Evolutionary conservation across 2,797 vertebrate genomes (phyloP), one percentile per base, ranked within the genome.

Genomic region (Gymnothorax reevesii): DNA sequence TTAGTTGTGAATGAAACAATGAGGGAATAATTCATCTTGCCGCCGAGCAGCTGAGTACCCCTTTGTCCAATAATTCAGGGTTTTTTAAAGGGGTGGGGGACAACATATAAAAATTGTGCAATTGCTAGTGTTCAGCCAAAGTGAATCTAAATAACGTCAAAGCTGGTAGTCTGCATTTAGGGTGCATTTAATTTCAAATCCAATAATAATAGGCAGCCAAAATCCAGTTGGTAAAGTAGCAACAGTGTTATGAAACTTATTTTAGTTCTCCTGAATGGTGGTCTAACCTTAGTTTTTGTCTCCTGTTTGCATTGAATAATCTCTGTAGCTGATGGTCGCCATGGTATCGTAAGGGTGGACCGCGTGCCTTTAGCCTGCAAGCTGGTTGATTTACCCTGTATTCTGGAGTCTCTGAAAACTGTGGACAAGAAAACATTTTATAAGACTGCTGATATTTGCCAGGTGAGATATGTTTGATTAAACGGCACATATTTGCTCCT

Each of bases 341-440:
- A 97, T 17, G 98, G 97, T 69, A 97, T 97, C 86, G 98, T 99
- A 85, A 94, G 97, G 1, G 96, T 99, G 2, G 98, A 98, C 88
- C 94, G 97, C 0, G 97, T 98, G 82, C 97, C 98, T 0, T 92
- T 99, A 92, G 95, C 97, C 12, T 98, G 97, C 90, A 98, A 98
- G 92, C 91, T 99, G 90, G 98, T 99, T 88, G 98, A 99, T 90
- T 93, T 99, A 89, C 98, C 98, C 33, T 99, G 98, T 88, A 96
- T 97, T 94, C 94, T 96, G 0, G 98, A 96, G 92, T 98, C 98
- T 86, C 91, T 99, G 75, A 99, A 99, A 95, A 98, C 97, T 0
- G 95, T 98, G 17, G 98, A 99, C 93, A 99, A 97, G 93, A 98
- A 98, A 93, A 98, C 96, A 0, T 98, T 99, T 94, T 99, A 99